Conservation (phyloP, 1,140 invertebrate species). For the Mycetomoellerius zeteki region DNA sequence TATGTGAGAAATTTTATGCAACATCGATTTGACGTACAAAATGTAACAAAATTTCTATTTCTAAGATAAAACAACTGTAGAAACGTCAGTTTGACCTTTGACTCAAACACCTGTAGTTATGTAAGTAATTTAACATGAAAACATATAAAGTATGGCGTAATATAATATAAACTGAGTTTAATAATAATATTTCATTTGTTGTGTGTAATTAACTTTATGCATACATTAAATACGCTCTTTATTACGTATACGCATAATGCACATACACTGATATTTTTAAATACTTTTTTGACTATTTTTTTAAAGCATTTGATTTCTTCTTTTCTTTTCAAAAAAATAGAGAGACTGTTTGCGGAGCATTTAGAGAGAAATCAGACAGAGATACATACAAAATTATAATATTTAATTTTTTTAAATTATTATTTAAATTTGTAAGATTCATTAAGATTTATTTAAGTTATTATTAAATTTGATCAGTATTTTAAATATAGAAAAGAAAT, state of each 20-base stretch:
- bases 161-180: constrained; percentile 3
- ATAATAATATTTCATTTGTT: not conserved
- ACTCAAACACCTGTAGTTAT: not conserved
- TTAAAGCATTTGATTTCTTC: not conserved
- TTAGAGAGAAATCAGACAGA: too few species aligned
- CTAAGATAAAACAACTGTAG: not conserved
- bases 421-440: not conserved
- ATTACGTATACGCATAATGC: not conserved
- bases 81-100: not conserved
- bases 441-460: too few species aligned
- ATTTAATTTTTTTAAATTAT: not conserved
- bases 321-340: not conserved
- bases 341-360: not conserved
- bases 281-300: not conserved
- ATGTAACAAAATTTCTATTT: not conserved
- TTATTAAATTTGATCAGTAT: not conserved
- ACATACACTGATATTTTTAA: not conserved
- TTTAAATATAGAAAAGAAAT: not conserved
- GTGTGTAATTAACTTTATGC: not conserved
- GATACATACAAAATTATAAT: not conserved
- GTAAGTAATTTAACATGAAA: constrained; percentile 3
- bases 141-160: not conserved
- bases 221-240: not conserved
- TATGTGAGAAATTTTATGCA: not conserved
- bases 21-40: not conserved